A percentile compares a stretch with the other conserved stretches of the same genome.
Conservation (phyloP, 1,140 invertebrate genomes). For the Magallana angulata region DNA sequence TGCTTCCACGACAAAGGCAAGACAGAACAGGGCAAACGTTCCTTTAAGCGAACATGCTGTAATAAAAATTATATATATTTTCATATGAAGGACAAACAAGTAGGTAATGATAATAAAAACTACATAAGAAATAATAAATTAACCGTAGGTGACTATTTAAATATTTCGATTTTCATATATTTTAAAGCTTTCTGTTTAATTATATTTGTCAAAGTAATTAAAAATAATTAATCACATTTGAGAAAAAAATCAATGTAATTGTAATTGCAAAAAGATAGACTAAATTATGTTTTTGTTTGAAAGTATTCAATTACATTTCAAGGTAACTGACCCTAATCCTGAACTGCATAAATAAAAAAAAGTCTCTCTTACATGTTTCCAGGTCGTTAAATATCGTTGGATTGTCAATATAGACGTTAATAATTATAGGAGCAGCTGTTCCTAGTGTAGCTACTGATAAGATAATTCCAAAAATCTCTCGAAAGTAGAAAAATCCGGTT, state of each 20-base stretch:
- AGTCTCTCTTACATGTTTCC: constrained; percentile 1
- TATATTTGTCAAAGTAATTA: too few species aligned
- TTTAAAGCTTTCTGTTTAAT: too few species aligned
- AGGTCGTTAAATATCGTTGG: background rate
- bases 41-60: background rate
- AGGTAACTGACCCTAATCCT: too few species aligned
- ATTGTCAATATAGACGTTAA: background rate
- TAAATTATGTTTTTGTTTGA: too few species aligned
- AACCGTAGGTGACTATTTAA: too few species aligned
- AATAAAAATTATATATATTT: background rate
- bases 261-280: too few species aligned
- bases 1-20: background rate
- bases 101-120: background rate
- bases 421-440: background rate
- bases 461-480: constrained; percentile 8
- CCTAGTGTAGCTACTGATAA: background rate
- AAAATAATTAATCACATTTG: too few species aligned
- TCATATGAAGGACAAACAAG: background rate
- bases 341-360: too few species aligned
- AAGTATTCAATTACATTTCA: too few species aligned
- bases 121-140: background rate
- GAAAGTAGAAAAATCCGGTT: constrained; percentile 16
- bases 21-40: background rate
- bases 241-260: too few species aligned
- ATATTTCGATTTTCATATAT: too few species aligned